Percentiles rank a stretch among this genome's conserved stretches.
phyloP scores from a whole-genome alignment of 1,140 invertebrate species.

The Trialeurodes vaporariorum region DNA sequence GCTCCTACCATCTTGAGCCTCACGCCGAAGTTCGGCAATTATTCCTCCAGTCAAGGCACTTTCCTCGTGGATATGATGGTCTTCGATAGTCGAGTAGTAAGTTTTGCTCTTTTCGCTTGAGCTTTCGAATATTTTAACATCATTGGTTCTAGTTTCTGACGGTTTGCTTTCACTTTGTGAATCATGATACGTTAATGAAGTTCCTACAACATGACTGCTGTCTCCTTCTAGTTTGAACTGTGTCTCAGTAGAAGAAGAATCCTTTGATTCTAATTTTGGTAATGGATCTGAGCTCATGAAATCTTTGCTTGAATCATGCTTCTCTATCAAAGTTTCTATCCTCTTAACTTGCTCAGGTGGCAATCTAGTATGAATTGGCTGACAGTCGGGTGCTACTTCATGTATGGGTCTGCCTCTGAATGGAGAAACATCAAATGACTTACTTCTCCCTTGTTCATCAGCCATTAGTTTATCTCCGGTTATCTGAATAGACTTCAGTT shows the following conservation, averaged over 20 bases:
- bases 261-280: not conserved
- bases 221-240: not conserved
- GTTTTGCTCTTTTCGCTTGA: not conserved
- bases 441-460: not conserved
- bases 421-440: not conserved
- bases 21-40: constrained; percentile 22
- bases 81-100: not conserved
- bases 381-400: not conserved
- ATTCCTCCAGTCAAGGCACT: constrained; percentile 11
- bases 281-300: not conserved
- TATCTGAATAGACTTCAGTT: not conserved
- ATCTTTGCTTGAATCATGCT: not conserved
- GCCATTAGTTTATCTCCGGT: not conserved
- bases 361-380: not conserved
- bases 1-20: constrained; percentile 36
- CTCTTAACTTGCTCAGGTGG: not conserved
- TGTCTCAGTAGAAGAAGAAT: not conserved
- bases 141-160: not conserved
- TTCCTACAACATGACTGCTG: too few species aligned
- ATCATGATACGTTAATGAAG: too few species aligned
- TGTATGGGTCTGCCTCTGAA: not conserved
- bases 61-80: not conserved
- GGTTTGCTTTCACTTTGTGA: not conserved
- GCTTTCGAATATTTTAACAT: not conserved
- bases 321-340: not conserved